Evolutionary conservation across 2,113 vertebrate genomes (phyloP).

Genomic region (Mustela nigripes): DNA sequence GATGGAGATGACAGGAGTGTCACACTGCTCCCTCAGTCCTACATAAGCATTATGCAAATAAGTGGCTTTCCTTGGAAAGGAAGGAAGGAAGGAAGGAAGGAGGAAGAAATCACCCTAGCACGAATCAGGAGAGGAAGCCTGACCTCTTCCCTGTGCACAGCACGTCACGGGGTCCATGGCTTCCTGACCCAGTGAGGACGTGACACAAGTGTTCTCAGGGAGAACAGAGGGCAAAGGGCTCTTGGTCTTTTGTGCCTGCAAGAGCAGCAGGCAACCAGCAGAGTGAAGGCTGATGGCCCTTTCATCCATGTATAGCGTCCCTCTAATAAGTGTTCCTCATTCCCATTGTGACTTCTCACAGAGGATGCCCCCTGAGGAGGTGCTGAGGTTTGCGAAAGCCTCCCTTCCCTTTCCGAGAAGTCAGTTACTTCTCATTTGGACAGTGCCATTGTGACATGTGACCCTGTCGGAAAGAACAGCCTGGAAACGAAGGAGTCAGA

Average conservation of each 20-base stretch:
- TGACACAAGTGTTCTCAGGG: not conserved
- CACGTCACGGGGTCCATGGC: not conserved
- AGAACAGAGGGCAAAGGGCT: not conserved
- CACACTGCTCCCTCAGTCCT: not conserved
- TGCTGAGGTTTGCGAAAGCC: not conserved
- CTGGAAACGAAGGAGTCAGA: not conserved
- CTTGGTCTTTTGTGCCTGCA: slow-evolving; percentile 5
- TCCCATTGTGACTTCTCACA: not conserved
- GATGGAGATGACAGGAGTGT: not conserved
- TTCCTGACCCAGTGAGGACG: rapidly evolving
- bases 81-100: too few species aligned
- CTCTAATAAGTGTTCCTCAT: not conserved
- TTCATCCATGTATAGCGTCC: not conserved
- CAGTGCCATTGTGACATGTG: not conserved
- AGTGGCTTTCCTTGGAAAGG: not conserved
- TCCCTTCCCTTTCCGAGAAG: not conserved
- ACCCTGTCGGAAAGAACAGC: not conserved
- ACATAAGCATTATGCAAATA: not conserved
- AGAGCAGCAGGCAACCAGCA: not conserved
- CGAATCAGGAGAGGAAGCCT: not conserved
- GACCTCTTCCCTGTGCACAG: not conserved
- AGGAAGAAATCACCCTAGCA: not conserved
- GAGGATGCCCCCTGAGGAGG: not conserved
- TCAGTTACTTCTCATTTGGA: not conserved
- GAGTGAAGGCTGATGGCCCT: not conserved